These are phyloP conservation scores for Drosophila bifasciata DNA, from an alignment of 1,140 invertebrate species.

Conservation along the genomic window DNA sequence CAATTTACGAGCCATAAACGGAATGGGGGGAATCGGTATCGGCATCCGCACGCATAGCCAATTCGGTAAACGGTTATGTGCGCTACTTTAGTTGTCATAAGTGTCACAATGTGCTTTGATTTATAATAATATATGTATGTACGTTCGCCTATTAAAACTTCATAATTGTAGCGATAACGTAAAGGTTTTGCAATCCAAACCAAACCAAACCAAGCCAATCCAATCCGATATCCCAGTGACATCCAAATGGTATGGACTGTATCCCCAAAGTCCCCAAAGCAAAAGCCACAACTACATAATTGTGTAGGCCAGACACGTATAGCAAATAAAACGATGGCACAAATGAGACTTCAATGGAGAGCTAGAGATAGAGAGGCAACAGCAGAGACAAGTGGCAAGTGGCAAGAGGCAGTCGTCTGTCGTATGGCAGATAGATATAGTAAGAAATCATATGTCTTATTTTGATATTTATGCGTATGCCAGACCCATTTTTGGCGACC, in stretches of 20 bases:
- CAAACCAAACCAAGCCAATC: slow-evolving; percentile 28
- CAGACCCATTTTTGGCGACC: slow-evolving; percentile 80
- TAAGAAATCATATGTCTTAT: slow-evolving; percentile 80
- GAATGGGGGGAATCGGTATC: slow-evolving; percentile 26
- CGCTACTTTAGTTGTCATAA: slow-evolving; percentile 81
- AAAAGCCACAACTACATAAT: slow-evolving; percentile 29
- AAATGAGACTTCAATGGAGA: slow-evolving; percentile 48
- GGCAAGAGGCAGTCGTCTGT: neutral
- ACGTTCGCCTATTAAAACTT: slow-evolving; percentile 75
- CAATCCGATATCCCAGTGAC: slow-evolving; percentile 29
- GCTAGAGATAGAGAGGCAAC: no score
- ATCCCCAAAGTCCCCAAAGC: slow-evolving; percentile 16
- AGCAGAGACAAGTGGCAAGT: slow-evolving; percentile 10
- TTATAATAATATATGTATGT: slow-evolving; percentile 78
- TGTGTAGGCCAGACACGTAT: slow-evolving; percentile 63
- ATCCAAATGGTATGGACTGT: slow-evolving; percentile 17
- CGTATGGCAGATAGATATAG: slow-evolving; percentile 51
- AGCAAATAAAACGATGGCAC: slow-evolving; percentile 76
- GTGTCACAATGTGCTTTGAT: slow-evolving; percentile 80
- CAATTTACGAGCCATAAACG: no score
- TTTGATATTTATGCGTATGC: slow-evolving; percentile 80
- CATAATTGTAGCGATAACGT: slow-evolving; percentile 79
- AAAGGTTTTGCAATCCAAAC: slow-evolving; percentile 64
- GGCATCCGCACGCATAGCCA: neutral
- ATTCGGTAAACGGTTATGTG: slow-evolving; percentile 68